Evolutionary conservation across 2,797 vertebrate species (phyloP).

Genomic region (Triplophysa bombifrons): DNA sequence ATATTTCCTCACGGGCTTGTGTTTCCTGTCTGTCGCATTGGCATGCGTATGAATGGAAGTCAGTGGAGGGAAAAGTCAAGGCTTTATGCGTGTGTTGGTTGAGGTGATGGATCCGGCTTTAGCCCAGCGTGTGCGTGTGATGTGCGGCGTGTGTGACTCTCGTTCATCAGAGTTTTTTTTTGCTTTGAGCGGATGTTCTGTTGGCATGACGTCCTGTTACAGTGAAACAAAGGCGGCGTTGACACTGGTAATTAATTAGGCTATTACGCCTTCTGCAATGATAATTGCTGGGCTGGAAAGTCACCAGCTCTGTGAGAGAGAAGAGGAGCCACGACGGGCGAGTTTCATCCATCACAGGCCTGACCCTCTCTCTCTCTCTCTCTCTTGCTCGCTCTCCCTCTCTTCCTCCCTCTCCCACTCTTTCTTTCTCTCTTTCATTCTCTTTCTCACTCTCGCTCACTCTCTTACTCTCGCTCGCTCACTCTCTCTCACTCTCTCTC

Average conservation of each 20-base stretch:
- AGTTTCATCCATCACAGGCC: slow-evolving; percentile 89
- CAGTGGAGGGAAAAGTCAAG: too few species aligned
- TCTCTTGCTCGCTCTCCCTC: slow-evolving; percentile 37
- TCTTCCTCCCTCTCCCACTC: slow-evolving; percentile 47
- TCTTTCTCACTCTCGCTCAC: slow-evolving; percentile 13
- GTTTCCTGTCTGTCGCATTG: too few species aligned
- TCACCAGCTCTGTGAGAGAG: slow-evolving; percentile 87
- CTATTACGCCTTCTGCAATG: slow-evolving; percentile 98
- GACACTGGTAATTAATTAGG: slow-evolving; percentile 99
- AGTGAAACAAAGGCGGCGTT: slow-evolving; percentile 91
- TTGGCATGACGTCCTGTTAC: slow-evolving; percentile 89
- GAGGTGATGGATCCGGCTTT: slow-evolving; percentile 15
- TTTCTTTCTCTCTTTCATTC: too few species aligned
- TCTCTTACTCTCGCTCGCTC: too few species aligned
- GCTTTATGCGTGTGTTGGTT: not conserved
- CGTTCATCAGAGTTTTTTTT: slow-evolving; percentile 72
- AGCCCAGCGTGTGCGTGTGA: not conserved
- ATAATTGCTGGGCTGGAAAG: slow-evolving; percentile 99
- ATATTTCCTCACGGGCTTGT: too few species aligned
- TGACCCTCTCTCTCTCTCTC: slow-evolving; percentile 36
- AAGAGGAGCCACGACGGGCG: slow-evolving; percentile 71
- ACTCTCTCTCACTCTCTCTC: slow-evolving; percentile 50
- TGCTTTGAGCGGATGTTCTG: slow-evolving; percentile 77
- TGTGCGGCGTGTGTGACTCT: slow-evolving; percentile 44
- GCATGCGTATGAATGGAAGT: too few species aligned